These are phyloP conservation scores for Peromyscus eremicus DNA, from an alignment of 2,797 vertebrate genomes.

Conservation along the genomic window DNA sequence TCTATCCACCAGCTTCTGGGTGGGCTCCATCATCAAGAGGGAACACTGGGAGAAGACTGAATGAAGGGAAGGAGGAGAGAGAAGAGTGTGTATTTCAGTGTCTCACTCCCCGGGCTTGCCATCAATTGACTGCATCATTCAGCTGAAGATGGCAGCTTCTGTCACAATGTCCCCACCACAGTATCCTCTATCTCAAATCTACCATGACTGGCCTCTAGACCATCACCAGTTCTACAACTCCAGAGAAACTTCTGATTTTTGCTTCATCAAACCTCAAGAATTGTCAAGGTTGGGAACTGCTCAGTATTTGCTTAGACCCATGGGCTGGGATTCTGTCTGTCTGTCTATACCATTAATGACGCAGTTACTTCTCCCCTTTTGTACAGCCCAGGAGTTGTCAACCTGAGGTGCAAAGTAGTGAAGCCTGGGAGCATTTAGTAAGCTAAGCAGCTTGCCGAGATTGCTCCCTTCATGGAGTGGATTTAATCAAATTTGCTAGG, in stretches of 20 bases:
- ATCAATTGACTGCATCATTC: not conserved
- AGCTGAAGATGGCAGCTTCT: not conserved
- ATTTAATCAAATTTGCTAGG: not conserved
- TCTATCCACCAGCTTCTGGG: not conserved
- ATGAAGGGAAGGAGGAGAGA: not conserved
- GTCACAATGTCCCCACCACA: not conserved
- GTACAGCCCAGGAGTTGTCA: not conserved
- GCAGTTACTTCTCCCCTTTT: not conserved
- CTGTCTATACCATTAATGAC: not conserved
- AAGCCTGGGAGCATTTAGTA: not conserved
- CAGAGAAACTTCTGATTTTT: not conserved
- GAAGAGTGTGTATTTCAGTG: not conserved
- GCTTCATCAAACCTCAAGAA: not conserved
- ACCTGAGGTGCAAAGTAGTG: not conserved
- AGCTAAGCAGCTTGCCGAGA: not conserved
- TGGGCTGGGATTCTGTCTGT: not conserved
- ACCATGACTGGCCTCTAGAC: not conserved
- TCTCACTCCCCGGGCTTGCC: not conserved
- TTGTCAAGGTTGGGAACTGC: not conserved
- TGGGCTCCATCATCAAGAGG: not conserved
- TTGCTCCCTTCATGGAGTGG: not conserved
- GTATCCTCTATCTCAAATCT: not conserved
- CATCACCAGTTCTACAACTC: not conserved
- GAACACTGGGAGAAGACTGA: rapidly evolving
- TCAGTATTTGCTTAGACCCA: not conserved